Evolutionary conservation across 2,888 invertebrate genomes (phyloP).

Genomic region (Alloscopus bannaensis): DNA sequence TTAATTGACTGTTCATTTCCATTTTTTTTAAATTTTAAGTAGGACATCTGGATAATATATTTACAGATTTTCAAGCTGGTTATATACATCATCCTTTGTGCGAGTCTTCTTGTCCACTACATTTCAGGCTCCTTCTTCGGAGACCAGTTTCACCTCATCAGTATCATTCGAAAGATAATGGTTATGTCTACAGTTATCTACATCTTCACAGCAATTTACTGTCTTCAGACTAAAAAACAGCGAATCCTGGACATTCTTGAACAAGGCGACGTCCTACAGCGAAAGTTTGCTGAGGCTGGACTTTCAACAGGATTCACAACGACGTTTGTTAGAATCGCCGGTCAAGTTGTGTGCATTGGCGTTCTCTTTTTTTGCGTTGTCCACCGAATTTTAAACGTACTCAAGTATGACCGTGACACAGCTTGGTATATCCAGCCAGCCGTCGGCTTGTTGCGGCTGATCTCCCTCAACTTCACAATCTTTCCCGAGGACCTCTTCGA

Average conservation of each 20-base stretch:
- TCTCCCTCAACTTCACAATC: constrained; percentile 31
- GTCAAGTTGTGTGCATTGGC: neutral
- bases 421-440: constrained; percentile 40
- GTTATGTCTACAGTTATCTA: neutral
- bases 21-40: neutral
- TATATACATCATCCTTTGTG: constrained; percentile 76
- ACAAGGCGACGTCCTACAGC: constrained; percentile 13
- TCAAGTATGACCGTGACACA: constrained; percentile 30
- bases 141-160: constrained; percentile 28
- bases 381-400: constrained; percentile 24
- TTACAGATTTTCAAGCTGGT: constrained; percentile 11
- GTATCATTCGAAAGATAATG: constrained; percentile 32
- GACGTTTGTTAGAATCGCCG: neutral
- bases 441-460: constrained; percentile 9
- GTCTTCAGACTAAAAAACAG: constrained; percentile 4
- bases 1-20: neutral
- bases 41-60: neutral
- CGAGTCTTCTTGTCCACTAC: constrained; percentile 74
- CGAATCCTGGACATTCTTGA: constrained; percentile 22
- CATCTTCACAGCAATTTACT: constrained; percentile 5
- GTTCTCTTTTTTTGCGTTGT: constrained; percentile 16
- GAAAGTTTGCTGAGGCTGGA: neutral
- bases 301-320: neutral
- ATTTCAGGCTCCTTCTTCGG: constrained; percentile 9
- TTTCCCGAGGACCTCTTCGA: constrained; percentile 1